phyloP scores from a whole-genome alignment of 2,797 vertebrate genomes.

The Galago senegalensis region DNA sequence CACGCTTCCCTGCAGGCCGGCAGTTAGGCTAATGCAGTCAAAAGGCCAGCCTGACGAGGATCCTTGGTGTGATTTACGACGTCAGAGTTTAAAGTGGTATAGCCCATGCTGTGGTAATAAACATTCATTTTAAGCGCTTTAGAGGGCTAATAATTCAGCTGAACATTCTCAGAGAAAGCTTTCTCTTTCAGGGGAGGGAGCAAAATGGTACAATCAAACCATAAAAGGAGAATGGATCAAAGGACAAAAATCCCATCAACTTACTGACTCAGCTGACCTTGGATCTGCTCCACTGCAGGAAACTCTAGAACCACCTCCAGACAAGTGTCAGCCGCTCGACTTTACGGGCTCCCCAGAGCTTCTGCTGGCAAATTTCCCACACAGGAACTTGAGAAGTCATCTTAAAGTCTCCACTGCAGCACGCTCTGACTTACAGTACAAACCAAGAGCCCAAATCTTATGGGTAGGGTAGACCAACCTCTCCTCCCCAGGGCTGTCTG shows the following conservation, averaged over 20 bases:
- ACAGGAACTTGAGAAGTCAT: rapidly evolving
- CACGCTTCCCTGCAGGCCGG: conserved; percentile 11
- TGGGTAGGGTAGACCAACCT: background rate
- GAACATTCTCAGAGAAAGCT: conserved; percentile 71
- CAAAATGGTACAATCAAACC: conserved; percentile 47
- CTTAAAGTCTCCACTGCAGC: background rate
- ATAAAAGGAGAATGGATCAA: conserved; percentile 14
- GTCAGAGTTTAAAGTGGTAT: conserved; percentile 53
- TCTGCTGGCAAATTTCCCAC: conserved; percentile 51
- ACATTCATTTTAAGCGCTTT: conserved; percentile 66
- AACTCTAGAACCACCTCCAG: conserved; percentile 41
- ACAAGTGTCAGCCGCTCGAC: background rate
- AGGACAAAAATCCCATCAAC: conserved; percentile 34
- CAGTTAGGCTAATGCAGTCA: conserved; percentile 59
- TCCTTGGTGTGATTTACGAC: conserved; percentile 72
- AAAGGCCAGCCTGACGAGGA: background rate
- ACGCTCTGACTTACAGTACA: conserved; percentile 3
- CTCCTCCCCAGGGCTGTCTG: rapidly evolving
- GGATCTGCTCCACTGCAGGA: background rate
- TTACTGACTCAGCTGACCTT: background rate
- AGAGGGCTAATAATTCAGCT: conserved; percentile 78
- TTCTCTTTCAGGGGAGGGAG: conserved; percentile 23
- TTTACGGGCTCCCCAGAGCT: conserved; percentile 31
- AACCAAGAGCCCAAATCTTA: background rate
- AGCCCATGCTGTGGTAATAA: conserved; percentile 37